Conservation (phyloP, 2,113 vertebrate genomes). For the Phrynocephalus versicolor region DNA sequence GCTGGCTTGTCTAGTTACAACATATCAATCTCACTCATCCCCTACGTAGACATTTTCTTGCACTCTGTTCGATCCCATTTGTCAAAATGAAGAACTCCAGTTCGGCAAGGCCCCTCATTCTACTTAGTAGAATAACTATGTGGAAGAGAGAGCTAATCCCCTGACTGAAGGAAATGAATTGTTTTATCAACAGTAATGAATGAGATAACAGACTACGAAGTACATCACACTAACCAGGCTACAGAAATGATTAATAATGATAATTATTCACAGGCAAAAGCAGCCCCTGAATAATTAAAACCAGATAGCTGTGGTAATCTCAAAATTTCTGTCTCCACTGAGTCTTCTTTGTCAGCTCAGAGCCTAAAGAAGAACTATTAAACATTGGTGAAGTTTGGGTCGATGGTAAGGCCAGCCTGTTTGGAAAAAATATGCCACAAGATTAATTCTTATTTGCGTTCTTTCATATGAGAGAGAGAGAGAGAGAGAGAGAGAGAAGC, state of each 20-base stretch:
- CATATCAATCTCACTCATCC: neutral
- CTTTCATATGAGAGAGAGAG: no score
- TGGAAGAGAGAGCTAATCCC: neutral
- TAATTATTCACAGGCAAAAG: slow-evolving; percentile 2
- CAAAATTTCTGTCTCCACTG: neutral
- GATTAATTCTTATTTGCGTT: neutral
- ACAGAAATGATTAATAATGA: slow-evolving; percentile 16
- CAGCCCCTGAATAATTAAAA: slow-evolving; percentile 18
- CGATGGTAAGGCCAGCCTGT: neutral
- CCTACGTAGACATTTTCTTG: neutral
- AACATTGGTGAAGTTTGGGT: neutral
- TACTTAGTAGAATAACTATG: neutral
- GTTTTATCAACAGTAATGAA: slow-evolving; percentile 6
- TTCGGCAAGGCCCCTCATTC: neutral
- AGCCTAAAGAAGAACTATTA: neutral
- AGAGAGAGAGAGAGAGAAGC: no score
- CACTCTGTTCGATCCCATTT: neutral
- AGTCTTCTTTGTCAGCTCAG: neutral
- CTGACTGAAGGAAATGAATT: neutral
- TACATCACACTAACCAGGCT: neutral
- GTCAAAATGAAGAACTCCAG: neutral
- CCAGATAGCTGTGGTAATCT: neutral
- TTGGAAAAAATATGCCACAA: neutral
- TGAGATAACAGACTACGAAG: neutral
- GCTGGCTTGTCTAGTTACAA: neutral